Conservation (phyloP, 2,797 vertebrate species). For the Macroramphosus scolopax region DNA sequence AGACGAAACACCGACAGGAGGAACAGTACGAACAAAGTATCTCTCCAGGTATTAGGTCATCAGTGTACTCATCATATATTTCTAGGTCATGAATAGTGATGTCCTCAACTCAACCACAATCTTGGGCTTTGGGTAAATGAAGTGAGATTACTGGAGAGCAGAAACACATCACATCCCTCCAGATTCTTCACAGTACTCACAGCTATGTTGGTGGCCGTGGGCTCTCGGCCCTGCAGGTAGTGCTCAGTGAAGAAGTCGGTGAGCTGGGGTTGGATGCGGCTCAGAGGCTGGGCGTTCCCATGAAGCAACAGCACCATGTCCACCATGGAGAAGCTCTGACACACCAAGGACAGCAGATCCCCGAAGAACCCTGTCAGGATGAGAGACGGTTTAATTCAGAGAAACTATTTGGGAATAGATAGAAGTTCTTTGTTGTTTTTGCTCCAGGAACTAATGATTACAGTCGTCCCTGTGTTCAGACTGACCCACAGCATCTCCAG, state of each 20-base stretch:
- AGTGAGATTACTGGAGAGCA: no score
- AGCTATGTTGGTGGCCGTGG: conserved; percentile 85
- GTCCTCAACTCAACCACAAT: no score
- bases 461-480: background rate
- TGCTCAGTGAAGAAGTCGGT: conserved; percentile 88
- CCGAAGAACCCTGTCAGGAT: conserved; percentile 84
- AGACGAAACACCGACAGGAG: no score
- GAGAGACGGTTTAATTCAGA: no score
- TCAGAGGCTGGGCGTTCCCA: conserved; percentile 88
- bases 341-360: conserved; percentile 88
- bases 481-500: conserved; percentile 83
- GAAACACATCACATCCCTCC: no score
- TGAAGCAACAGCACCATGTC: conserved; percentile 93
- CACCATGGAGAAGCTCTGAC: conserved; percentile 92
- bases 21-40: no score
- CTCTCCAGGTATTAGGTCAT: no score
- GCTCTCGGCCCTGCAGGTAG: conserved; percentile 85
- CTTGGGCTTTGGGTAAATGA: no score
- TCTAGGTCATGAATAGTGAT: no score
- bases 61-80: no score
- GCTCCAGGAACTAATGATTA: conserved; percentile 86
- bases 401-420: no score
- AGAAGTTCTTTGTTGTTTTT: no score
- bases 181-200: conserved; percentile 79
- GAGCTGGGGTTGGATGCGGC: conserved; percentile 88